Percentiles rank a stretch among this genome's conserved stretches.
These are phyloP conservation scores for Valencia hispanica DNA, from an alignment of 2,797 vertebrate species.

Conservation along the genomic window DNA sequence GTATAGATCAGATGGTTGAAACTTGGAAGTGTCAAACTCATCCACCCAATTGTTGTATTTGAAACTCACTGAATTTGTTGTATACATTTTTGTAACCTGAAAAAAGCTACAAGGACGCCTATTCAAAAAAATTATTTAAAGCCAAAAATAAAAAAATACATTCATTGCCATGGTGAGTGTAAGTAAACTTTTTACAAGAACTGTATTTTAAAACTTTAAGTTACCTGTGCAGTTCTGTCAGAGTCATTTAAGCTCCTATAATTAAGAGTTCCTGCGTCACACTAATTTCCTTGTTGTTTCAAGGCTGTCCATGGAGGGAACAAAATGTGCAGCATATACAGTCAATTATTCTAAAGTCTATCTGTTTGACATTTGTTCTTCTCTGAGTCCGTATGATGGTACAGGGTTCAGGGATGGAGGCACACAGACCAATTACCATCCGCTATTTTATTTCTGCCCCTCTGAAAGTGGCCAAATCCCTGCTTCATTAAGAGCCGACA, in stretches of 20 bases:
- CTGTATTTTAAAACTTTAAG: slow-evolving; percentile 24
- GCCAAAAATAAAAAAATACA: neutral
- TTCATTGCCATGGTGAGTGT: neutral
- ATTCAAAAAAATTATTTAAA: neutral
- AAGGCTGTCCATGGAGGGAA: slow-evolving; percentile 44
- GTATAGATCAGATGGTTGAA: too few relatives aligned
- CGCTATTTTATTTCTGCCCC: slow-evolving; percentile 62
- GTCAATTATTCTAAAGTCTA: slow-evolving; percentile 57
- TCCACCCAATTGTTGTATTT: neutral
- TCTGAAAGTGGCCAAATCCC: slow-evolving; percentile 70
- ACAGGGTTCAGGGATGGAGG: slow-evolving; percentile 54
- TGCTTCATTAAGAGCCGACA: slow-evolving; percentile 68
- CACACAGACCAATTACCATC: slow-evolving; percentile 75
- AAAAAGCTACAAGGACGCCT: neutral
- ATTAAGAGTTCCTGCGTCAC: slow-evolving; percentile 57
- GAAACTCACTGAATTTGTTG: neutral
- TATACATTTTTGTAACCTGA: neutral
- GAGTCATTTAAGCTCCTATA: slow-evolving; percentile 53
- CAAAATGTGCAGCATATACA: slow-evolving; percentile 54
- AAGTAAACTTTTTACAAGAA: neutral
- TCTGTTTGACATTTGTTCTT: slow-evolving; percentile 40
- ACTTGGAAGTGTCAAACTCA: neutral
- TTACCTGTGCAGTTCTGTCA: slow-evolving; percentile 52
- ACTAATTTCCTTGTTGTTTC: slow-evolving; percentile 64
- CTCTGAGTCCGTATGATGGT: slow-evolving; percentile 41